Conservation (phyloP, 2,797 vertebrate genomes). For the Hippopotamyrus pictus region DNA sequence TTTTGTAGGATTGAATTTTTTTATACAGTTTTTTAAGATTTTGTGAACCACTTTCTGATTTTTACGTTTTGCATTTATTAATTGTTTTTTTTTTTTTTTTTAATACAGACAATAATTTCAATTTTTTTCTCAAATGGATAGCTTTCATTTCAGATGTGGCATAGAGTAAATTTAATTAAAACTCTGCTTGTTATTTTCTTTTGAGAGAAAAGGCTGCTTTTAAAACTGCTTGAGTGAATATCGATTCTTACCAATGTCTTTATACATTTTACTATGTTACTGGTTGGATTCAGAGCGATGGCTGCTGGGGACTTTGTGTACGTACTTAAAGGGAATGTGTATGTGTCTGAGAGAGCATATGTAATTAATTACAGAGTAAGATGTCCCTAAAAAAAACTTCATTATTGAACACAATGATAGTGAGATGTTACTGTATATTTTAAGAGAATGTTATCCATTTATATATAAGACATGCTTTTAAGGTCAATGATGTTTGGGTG, state of each 20-base stretch:
- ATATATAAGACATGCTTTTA: constrained; percentile 9
- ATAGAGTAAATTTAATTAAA: background rate
- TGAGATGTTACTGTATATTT: constrained; percentile 13
- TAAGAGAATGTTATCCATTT: background rate
- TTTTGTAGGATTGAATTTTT: constrained; percentile 36
- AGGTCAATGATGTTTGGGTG: background rate
- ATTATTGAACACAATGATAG: constrained; percentile 18
- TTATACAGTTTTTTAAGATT: constrained; percentile 60
- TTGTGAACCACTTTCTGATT: constrained; percentile 51
- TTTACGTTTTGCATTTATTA: constrained; percentile 12
- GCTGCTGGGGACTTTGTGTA: background rate
- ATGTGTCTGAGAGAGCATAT: constrained; percentile 16
- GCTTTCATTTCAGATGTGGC: background rate
- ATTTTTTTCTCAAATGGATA: background rate
- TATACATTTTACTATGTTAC: constrained; percentile 22
- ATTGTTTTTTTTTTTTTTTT: background rate
- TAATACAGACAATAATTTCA: background rate
- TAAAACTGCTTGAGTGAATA: constrained; percentile 32
- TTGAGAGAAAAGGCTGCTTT: constrained; percentile 15
- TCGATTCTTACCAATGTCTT: constrained; percentile 20
- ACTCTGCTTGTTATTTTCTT: background rate
- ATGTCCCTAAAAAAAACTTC: constrained; percentile 20
- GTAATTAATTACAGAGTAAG: constrained; percentile 16
- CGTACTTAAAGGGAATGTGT: constrained; percentile 9
- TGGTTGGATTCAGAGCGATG: constrained; percentile 16